These are phyloP conservation scores for Philereme vetulata DNA, from an alignment of 2,888 invertebrate genomes.

Conservation along the genomic window DNA sequence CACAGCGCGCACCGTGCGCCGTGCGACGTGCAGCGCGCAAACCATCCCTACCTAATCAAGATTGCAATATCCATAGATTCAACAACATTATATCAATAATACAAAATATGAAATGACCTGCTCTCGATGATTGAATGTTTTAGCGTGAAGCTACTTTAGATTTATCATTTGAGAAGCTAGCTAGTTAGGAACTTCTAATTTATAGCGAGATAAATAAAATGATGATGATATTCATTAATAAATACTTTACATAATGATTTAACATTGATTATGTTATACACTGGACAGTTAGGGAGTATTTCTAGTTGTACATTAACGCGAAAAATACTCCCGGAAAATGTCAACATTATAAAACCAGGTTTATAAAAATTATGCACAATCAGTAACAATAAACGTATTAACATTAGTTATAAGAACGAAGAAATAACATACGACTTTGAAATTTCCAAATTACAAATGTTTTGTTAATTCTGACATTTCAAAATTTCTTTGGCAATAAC, in stretches of 20 bases:
- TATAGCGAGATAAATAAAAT: slow-evolving; percentile 77
- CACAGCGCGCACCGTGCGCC: slow-evolving; percentile 11
- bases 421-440: slow-evolving; percentile 49
- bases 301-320: slow-evolving; percentile 54
- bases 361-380: slow-evolving; percentile 75
- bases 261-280: slow-evolving; percentile 58
- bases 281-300: slow-evolving; percentile 73
- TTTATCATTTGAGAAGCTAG: slow-evolving; percentile 74
- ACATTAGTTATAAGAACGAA: slow-evolving; percentile 65
- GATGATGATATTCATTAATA: slow-evolving; percentile 72
- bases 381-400: slow-evolving; percentile 69
- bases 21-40: slow-evolving; percentile 13
- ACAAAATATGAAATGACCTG: slow-evolving; percentile 58
- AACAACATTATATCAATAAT: slow-evolving; percentile 53
- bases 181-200: slow-evolving; percentile 82
- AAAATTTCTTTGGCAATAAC: slow-evolving; percentile 77
- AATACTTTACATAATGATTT: slow-evolving; percentile 77
- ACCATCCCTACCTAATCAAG: slow-evolving; percentile 48
- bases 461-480: slow-evolving; percentile 60
- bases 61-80: slow-evolving; percentile 60
- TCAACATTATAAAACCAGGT: slow-evolving; percentile 62
- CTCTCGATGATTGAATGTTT: slow-evolving; percentile 54
- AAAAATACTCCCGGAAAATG: slow-evolving; percentile 76
- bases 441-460: slow-evolving; percentile 56
- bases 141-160: slow-evolving; percentile 60